Evolutionary conservation across 2,113 vertebrate genomes (phyloP), one percentile per base, ranked within the genome.

Genomic region (Nanorana parkeri): DNA sequence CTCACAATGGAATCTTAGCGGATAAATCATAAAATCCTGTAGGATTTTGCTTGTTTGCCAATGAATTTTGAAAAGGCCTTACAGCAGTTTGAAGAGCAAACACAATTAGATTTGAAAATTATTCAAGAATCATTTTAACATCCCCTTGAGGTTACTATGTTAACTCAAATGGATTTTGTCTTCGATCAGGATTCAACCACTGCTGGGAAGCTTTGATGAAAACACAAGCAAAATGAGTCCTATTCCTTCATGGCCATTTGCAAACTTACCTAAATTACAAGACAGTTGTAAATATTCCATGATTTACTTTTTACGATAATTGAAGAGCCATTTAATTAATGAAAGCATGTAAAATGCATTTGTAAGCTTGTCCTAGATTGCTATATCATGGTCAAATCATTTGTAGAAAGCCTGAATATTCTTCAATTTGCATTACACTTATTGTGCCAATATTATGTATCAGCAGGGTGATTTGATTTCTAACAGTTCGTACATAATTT

Each of bases 21-120:
- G 87, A 85, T 88, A 87, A 90, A 88, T 88, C 88, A 83, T 65
- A 86, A 82, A 85, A 85, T 86, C 84, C 85, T 88, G 86, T 67
- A 0, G 0, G 60, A 85, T 87, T 90, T 84, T 86, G 51, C 78
- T 89, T 89, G 83, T 90, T 91, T 89, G 84, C 85, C 83, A 87
- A 84, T 85, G 88, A 90, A 89, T 90, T 90, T 86, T 87, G 84
- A 90, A 89, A 88, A 87, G 85, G 78, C 41, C 84, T 90, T 83
- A 89, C 8, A 88, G 86, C 78, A 86, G 83, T 86, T 84, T 83
- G 83, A 85, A 89, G 82, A 78, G 68, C 85, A 91, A 90, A 91
- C 78, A 88, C 72, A 85, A 90, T 88, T 85, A 87, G 85, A 84
- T 85, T 87, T 89, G 17, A 88, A 91, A 92, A 91, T 91, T 89